phyloP scores from a whole-genome alignment of 2,888 invertebrate species.

The Nomada flava region DNA sequence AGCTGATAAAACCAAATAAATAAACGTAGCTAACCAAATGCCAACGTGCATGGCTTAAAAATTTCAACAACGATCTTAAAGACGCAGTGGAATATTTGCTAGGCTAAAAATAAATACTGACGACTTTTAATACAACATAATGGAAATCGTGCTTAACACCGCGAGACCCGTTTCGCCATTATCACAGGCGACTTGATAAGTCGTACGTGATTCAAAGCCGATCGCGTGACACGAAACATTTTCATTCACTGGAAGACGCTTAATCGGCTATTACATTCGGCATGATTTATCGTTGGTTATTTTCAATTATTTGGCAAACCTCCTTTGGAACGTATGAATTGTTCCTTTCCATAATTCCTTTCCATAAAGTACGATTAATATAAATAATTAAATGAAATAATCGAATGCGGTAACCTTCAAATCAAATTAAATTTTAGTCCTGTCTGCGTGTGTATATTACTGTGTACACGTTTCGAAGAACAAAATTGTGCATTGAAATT shows the following conservation, averaged over 20 bases:
- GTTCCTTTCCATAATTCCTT: neutral
- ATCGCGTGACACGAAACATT: conserved; percentile 49
- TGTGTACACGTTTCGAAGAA: too few relatives aligned
- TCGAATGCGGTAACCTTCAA: too few relatives aligned
- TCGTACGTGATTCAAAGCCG: conserved; percentile 53
- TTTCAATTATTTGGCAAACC: neutral
- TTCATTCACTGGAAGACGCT: conserved; percentile 47
- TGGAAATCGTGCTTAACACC: conserved; percentile 48
- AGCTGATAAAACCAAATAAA: conserved; percentile 23
- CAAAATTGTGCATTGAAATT: too few relatives aligned
- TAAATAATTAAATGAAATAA: too few relatives aligned
- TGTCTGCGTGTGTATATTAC: too few relatives aligned
- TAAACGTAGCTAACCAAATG: neutral
- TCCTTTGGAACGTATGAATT: neutral
- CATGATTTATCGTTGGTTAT: conserved; percentile 38
- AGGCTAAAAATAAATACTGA: conserved; percentile 19
- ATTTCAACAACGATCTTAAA: too few relatives aligned
- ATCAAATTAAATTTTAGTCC: too few relatives aligned
- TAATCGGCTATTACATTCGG: conserved; percentile 32
- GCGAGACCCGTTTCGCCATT: conserved; percentile 35
- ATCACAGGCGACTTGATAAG: conserved; percentile 45
- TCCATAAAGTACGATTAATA: neutral
- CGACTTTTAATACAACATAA: conserved; percentile 31
- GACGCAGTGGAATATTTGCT: too few relatives aligned
- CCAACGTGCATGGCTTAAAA: too few relatives aligned